A percentile compares a stretch with the other conserved stretches of the same genome.
Conservation (phyloP, 2,797 vertebrate species). For the Platyrinchus mystaceus region DNA sequence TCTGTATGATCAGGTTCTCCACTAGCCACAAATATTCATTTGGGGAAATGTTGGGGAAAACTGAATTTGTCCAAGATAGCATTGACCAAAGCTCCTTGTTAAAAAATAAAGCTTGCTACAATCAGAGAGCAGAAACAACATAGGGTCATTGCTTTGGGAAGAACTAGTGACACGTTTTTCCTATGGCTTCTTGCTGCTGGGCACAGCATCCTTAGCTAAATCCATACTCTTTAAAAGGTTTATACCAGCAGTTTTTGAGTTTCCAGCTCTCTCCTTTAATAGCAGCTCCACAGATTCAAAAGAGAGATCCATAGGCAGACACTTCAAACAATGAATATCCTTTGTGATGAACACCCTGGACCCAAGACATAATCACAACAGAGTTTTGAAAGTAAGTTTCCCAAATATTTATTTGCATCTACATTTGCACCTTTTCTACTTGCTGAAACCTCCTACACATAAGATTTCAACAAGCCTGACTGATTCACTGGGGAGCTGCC, state of each 20-base stretch:
- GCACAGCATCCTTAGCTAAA: background rate
- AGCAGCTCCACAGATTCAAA: background rate
- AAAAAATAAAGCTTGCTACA: background rate
- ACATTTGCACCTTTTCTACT: background rate
- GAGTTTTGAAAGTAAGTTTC: background rate
- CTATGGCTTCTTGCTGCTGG: background rate
- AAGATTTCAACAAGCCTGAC: background rate
- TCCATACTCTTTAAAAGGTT: background rate
- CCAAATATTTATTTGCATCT: background rate
- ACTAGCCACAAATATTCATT: background rate
- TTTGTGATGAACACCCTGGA: background rate
- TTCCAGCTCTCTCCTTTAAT: background rate
- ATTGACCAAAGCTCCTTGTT: background rate
- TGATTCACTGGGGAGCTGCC: background rate
- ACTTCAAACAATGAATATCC: background rate
- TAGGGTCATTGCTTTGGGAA: background rate
- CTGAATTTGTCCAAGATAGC: background rate
- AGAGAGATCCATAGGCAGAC: background rate
- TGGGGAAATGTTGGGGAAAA: background rate
- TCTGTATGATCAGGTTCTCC: background rate
- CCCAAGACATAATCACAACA: background rate
- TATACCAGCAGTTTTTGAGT: background rate
- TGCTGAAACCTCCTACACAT: background rate
- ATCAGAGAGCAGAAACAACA: background rate
- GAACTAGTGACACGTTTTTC: accelerated